Percentiles rank a stretch among this genome's conserved stretches.
These are phyloP conservation scores for Buceros bicornis DNA, from an alignment of 2,797 vertebrate genomes.

Conservation along the genomic window DNA sequence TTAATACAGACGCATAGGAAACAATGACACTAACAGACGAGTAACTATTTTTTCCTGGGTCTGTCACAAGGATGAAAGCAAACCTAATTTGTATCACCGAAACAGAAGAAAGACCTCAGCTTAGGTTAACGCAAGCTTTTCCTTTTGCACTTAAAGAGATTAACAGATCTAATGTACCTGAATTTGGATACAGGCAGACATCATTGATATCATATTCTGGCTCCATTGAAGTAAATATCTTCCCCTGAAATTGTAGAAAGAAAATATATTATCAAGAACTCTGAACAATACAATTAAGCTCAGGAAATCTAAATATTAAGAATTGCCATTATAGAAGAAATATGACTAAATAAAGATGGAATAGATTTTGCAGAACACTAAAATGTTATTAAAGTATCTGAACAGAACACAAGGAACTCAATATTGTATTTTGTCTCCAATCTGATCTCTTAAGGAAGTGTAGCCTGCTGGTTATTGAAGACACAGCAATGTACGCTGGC, in stretches of 20 bases:
- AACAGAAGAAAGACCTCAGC: neutral
- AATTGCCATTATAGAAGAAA: neutral
- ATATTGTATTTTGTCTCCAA: neutral
- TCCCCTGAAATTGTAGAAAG: slow-evolving; percentile 85
- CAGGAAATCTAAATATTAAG: neutral
- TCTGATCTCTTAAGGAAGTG: neutral
- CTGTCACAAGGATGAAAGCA: neutral
- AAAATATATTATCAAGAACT: neutral
- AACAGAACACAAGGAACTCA: neutral
- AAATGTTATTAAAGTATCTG: neutral
- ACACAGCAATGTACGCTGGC: neutral
- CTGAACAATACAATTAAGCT: neutral
- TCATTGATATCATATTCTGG: slow-evolving; percentile 93
- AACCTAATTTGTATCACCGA: neutral
- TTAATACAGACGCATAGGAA: neutral
- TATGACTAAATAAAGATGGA: neutral
- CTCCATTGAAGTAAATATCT: slow-evolving; percentile 93
- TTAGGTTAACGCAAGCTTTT: neutral
- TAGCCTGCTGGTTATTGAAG: neutral
- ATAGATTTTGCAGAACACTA: neutral
- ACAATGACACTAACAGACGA: neutral
- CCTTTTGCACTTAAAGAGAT: neutral
- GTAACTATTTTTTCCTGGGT: neutral
- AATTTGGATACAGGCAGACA: slow-evolving; percentile 92
- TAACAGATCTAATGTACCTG: slow-evolving; percentile 81